Conservation (phyloP, 2,113 vertebrate species). For the Turnix velox region DNA sequence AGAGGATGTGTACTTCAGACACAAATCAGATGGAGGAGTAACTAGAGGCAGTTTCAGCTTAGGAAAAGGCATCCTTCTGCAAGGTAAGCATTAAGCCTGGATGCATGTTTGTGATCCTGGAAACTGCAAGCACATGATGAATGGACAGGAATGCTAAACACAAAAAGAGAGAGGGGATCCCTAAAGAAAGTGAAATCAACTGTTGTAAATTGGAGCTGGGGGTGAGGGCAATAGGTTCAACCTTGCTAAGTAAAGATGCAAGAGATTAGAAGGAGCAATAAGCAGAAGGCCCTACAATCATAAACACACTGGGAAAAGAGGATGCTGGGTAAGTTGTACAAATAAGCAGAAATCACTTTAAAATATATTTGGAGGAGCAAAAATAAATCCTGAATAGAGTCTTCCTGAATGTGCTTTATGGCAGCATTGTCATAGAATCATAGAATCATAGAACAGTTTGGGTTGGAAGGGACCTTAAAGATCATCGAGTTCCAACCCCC, state of each 20-base stretch:
- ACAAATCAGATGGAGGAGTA: neutral
- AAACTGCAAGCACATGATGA: neutral
- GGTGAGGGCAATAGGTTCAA: neutral
- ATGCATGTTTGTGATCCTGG: neutral
- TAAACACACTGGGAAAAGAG: conserved; percentile 26
- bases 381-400: neutral
- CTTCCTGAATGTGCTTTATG: neutral
- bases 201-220: neutral
- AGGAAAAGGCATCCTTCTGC: neutral
- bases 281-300: neutral
- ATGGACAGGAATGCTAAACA: neutral
- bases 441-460: too few relatives aligned
- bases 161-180: neutral
- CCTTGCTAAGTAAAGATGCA: neutral
- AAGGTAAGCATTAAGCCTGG: neutral
- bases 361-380: neutral
- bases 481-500: too few relatives aligned
- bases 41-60: neutral
- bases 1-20: neutral
- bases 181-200: neutral
- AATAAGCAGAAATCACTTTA: conserved; percentile 6
- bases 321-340: neutral
- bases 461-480: too few relatives aligned
- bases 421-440: accelerated
- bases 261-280: conserved; percentile 8